Base-by-base conservation (phyloP, 2,113 vertebrate species). In the Mustela lutreola region DNA sequence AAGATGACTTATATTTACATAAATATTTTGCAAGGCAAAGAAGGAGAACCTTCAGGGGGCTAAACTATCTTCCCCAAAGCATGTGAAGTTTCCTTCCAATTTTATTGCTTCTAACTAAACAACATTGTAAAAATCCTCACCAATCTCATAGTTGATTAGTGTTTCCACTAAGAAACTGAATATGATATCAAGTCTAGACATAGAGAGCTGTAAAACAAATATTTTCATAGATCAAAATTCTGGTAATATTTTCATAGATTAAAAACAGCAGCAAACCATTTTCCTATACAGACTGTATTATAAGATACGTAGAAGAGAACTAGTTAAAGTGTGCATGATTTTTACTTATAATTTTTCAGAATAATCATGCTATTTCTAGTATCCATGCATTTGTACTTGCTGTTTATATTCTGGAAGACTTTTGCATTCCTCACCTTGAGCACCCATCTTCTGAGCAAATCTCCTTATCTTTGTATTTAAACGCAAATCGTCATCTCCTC, bases 321-420 rank as follows among this genome's bases (percentile, higher is more conserved):
- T 78, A 53, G 78, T 90, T 88, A 56, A 91, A 80, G 7, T 11
- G 45, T 70, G 6, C 4, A 24, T 18, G 15, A 73, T 89, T 79
- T 91, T 92, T 50, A n/a, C 42, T 81, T 75, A 73, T 9, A 39
- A 48, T 84, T 87, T 85, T 93, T 19, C 24, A 85, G 76, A 95
- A 56, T 42, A 91, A 12, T 16, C 2, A 2, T 82, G 7, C 89
- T 39, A n/a, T 56, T 73, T 58, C 19, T 58, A 85, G 21, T 8
- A 2, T 56, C 45, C 28, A 39, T 87, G 28, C 1, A 33, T 76
- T 18, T 82, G 4, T 21, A 31, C 12, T 87, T 93, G 14, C 67
- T 83, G 5, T 53, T 86, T 93, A n/a, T 2, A 80, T 58, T 85
- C 70, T 91, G 19, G 22, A 70, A 92, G 26, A n/a, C 11, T 26